Base-by-base conservation (phyloP, 2,888 invertebrate genomes). In the Eudemis profundana region DNA sequence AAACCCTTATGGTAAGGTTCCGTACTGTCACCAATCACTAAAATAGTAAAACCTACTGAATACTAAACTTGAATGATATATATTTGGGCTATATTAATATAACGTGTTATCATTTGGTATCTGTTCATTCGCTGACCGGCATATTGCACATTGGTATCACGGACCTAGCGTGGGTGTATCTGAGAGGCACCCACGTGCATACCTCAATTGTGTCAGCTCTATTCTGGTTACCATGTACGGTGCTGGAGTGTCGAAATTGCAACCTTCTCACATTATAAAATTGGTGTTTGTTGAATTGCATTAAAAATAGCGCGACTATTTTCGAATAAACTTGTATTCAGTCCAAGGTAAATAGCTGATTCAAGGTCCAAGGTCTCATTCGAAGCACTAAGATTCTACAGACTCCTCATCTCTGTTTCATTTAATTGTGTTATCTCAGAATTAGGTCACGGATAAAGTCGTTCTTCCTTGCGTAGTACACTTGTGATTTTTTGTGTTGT, bases 161-260 rank as follows among this genome's bases (percentile, higher is more conserved):
- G 46, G 47, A 29, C 36, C 15, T 12, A 44, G 67, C 40, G 69
- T 67, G 56, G 69, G 69, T 49, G 67, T 64, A 69, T 64, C 63
- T 49, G n/a, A n/a, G 50, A 53, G 19, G 61, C 64, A 29, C 69
- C 69, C 61, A 69, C 69, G 68, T 65, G 49, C 50, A 61, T 59
- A 61, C 23, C 65, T 53, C 44, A 50, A 60, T 73, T 74, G 74
- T 76, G 76, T 78, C 73, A 74, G 67, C 61, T 64, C 67, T 69
- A 64, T 77, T 72, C 73, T 77, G 69, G 72, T 68, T 72, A 71
- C 70, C 71, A 62, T 70, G 64, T 69, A 66, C 56, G 66, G 67
- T 54, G 61, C 44, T 44, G 23, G 47, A 5, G 56, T 70, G 68
- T 64, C 60, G 71, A 69, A 70, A 71, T 67, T 49, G 63, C 71